A percentile compares a stretch with the other conserved stretches of the same genome.
These are phyloP conservation scores for Drosophila pullipes DNA, from an alignment of 2,888 invertebrate species.

Conservation along the genomic window DNA sequence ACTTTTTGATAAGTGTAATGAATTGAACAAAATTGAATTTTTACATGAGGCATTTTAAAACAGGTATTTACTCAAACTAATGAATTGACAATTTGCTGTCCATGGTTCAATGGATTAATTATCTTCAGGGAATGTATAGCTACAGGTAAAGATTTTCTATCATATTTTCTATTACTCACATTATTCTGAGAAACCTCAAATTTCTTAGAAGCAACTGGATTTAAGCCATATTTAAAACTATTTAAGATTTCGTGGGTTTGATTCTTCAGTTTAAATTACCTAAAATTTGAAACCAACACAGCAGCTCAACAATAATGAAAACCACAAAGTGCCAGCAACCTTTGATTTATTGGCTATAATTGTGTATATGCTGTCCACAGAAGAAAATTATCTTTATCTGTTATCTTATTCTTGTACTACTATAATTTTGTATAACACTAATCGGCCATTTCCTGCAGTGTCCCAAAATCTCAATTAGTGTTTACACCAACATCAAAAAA, in stretches of 20 bases:
- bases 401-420: conserved; percentile 4
- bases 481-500: conserved; percentile 30
- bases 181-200: not conserved
- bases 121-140: not conserved
- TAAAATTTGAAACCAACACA: not conserved
- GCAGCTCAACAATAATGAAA: not conserved
- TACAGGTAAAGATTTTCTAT: not conserved
- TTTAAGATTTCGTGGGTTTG: not conserved
- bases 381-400: not conserved
- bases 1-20: not conserved
- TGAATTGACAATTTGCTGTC: not conserved
- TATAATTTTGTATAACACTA: conserved; percentile 33
- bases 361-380: not conserved
- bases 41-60: not conserved
- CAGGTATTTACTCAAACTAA: not conserved
- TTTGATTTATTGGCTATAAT: conserved; percentile 10
- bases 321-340: not conserved
- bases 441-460: conserved; percentile 34
- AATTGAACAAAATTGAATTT: not conserved
- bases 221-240: not conserved
- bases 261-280: not conserved
- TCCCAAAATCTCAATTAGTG: conserved; percentile 58
- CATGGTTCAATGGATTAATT: not conserved
- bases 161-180: too few relatives aligned
- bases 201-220: not conserved